These are phyloP conservation scores for Herminia tarsipennalis DNA, from an alignment of 2,888 invertebrate species.

Conservation along the genomic window DNA sequence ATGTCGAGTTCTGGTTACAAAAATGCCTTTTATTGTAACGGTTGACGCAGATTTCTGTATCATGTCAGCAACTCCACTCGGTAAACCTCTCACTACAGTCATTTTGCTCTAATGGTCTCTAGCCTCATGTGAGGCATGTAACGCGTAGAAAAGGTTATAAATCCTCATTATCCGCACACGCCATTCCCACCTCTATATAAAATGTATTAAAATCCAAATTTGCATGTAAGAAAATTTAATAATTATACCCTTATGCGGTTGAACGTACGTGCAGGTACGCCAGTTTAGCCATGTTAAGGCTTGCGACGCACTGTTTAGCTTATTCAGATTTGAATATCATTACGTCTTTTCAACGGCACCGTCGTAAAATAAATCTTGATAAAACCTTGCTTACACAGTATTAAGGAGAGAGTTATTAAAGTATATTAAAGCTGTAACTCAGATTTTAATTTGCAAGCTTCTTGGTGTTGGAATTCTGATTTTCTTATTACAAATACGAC, in stretches of 20 bases:
- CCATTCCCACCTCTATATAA: slow-evolving; percentile 34
- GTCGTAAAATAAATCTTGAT: slow-evolving; percentile 33
- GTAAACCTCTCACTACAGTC: slow-evolving; percentile 51
- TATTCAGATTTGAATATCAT: slow-evolving; percentile 49
- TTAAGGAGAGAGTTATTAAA: slow-evolving; percentile 1
- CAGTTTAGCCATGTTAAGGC: slow-evolving; percentile 42
- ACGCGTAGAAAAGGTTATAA: slow-evolving; percentile 34
- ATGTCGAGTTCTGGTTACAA: slow-evolving; percentile 69
- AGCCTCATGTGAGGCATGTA: slow-evolving; percentile 41
- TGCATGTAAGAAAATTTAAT: slow-evolving; percentile 22
- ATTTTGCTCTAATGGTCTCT: slow-evolving; percentile 70
- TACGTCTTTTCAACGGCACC: slow-evolving; percentile 32
- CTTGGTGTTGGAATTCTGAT: too few species aligned
- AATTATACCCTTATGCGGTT: slow-evolving; percentile 41
- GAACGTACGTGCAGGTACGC: slow-evolving; percentile 45
- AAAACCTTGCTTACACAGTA: slow-evolving; percentile 17
- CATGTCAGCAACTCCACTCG: slow-evolving; percentile 59
- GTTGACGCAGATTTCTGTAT: slow-evolving; percentile 57
- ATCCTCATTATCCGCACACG: slow-evolving; percentile 17
- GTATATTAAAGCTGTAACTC: slow-evolving; percentile 2
- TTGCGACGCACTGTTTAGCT: slow-evolving; percentile 42
- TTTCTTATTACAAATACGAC: too few species aligned
- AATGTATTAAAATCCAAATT: slow-evolving; percentile 39
- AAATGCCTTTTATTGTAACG: slow-evolving; percentile 64
- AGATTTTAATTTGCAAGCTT: slow-evolving; percentile 13